Percentiles rank a stretch among this genome's conserved stretches.
phyloP scores from a whole-genome alignment of 2,888 invertebrate genomes.

The Epiblema foenella region DNA sequence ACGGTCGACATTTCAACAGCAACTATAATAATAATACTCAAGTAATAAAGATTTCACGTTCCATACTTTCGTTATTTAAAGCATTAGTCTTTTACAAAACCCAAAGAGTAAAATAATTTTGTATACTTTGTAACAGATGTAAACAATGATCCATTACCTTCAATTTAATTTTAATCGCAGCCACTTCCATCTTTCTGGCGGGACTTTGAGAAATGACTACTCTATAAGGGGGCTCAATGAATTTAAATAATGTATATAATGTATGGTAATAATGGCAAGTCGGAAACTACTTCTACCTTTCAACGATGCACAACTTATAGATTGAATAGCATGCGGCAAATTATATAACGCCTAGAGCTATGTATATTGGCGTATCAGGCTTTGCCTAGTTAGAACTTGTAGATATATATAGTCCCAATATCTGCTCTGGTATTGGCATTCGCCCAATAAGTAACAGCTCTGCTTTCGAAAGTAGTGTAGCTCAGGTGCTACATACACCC shows the following conservation, averaged over 20 bases:
- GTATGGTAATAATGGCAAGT: not conserved
- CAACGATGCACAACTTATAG: not conserved
- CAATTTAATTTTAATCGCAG: slow-evolving; percentile 29
- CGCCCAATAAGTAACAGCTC: not conserved
- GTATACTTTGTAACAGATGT: slow-evolving; percentile 16
- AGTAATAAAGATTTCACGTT: too few species aligned
- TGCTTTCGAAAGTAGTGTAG: slow-evolving; percentile 2
- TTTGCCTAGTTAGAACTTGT: not conserved
- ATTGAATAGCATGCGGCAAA: too few species aligned
- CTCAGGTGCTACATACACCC: not conserved
- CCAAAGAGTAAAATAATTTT: slow-evolving; percentile 10
- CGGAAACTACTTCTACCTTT: not conserved
- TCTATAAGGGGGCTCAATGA: not conserved
- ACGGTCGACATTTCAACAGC: not conserved
- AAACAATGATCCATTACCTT: slow-evolving; percentile 39
- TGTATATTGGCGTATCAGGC: not conserved
- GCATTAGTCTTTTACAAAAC: not conserved
- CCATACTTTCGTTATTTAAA: not conserved
- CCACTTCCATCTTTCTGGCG: slow-evolving; percentile 20
- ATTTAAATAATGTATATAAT: not conserved
- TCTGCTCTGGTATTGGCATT: not conserved
- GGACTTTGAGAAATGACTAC: slow-evolving; percentile 17
- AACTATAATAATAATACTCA: not conserved
- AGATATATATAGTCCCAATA: not conserved
- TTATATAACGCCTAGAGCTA: too few species aligned